A percentile compares a stretch with the other conserved stretches of the same genome.
These are phyloP conservation scores for Aurelia aurita DNA, from an alignment of 30 jellyfish, hydroid and myxozoan genomes.

Conservation along the genomic window DNA sequence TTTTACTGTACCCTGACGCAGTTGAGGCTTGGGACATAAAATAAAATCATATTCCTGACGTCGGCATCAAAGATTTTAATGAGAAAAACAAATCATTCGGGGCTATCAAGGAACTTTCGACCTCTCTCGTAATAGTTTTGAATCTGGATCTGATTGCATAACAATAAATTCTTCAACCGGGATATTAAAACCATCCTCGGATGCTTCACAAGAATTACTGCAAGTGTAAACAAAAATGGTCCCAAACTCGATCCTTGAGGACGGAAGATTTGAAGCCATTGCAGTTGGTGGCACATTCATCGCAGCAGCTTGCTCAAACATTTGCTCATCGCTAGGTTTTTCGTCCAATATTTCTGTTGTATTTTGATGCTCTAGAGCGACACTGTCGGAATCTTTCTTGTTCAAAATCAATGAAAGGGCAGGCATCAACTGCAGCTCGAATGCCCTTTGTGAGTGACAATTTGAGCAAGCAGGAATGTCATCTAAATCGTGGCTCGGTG, in stretches of 20 bases:
- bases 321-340: neutral
- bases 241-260: constrained; percentile 76
- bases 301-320: no score
- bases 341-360: neutral
- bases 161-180: constrained; percentile 66
- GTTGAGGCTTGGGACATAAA: no score
- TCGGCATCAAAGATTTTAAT: neutral
- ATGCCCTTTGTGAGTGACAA: constrained; percentile 71
- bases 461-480: constrained; percentile 61
- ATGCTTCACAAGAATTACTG: constrained; percentile 55
- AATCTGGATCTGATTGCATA: constrained; percentile 77
- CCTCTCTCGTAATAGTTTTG: neutral
- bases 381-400: neutral
- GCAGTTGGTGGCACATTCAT: no score
- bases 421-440: constrained; percentile 93
- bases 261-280: no score
- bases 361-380: neutral
- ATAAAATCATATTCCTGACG: no score
- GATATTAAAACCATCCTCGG: constrained; percentile 13
- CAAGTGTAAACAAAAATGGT: constrained; percentile 76
- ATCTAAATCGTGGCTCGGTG: constrained; percentile 34
- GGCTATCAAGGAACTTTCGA: neutral
- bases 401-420: constrained; percentile 58
- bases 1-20: no score
- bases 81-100: neutral